Evolutionary conservation across 2,888 invertebrate species (phyloP).

Genomic region (Beris chalybata): DNA sequence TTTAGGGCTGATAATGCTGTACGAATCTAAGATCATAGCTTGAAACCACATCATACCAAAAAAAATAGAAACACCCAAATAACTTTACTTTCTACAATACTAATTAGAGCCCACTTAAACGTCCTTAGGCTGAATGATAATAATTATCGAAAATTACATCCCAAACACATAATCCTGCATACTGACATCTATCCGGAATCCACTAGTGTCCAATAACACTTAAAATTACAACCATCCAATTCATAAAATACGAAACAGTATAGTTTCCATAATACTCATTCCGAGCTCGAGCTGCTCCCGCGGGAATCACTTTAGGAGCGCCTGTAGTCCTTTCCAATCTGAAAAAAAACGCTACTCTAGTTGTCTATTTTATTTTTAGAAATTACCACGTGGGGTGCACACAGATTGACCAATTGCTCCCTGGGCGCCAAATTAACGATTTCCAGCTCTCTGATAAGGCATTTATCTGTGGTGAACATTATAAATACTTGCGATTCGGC

Average conservation of each 20-base stretch:
- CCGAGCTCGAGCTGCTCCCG: too few relatives aligned
- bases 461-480: slow-evolving; percentile 53
- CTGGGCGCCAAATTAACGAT: slow-evolving; percentile 46
- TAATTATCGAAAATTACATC: neutral
- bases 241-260: neutral
- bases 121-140: too few relatives aligned
- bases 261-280: too few relatives aligned
- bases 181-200: neutral
- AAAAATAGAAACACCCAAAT: too few relatives aligned
- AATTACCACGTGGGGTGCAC: slow-evolving; percentile 53
- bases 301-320: neutral
- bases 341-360: neutral
- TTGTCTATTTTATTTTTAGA: slow-evolving; percentile 8
- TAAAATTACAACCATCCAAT: neutral
- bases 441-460: slow-evolving; percentile 50
- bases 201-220: neutral
- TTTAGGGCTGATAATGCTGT: too few relatives aligned
- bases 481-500: slow-evolving; percentile 49
- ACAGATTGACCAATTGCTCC: slow-evolving; percentile 53
- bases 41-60: too few relatives aligned
- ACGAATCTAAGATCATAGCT: too few relatives aligned
- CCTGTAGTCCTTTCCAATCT: neutral
- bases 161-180: neutral
- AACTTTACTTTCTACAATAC: too few relatives aligned
- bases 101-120: too few relatives aligned